phyloP scores from a whole-genome alignment of 2,797 vertebrate genomes.

The Anolis apletophallus region DNA sequence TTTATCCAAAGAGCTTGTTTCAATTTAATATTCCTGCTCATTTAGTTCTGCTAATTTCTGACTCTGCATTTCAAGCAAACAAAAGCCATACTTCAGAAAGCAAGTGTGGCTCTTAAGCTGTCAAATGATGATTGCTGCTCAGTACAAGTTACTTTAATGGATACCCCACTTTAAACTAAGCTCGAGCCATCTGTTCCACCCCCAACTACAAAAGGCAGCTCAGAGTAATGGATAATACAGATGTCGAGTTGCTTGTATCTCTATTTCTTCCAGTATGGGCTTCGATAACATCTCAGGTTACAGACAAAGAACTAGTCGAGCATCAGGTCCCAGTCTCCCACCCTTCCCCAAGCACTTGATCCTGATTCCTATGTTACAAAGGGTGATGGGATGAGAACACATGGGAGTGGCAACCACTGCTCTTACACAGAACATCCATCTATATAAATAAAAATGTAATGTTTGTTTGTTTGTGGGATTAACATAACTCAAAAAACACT shows the following conservation, averaged over 20 bases:
- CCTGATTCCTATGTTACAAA: slow-evolving; percentile 7
- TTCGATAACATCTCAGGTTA: slow-evolving; percentile 12
- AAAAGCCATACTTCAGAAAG: slow-evolving; percentile 51
- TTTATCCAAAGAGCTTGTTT: slow-evolving; percentile 48
- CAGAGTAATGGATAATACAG: slow-evolving; percentile 26
- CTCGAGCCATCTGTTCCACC: slow-evolving; percentile 70
- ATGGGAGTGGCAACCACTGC: neutral
- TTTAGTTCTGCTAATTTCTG: slow-evolving; percentile 27
- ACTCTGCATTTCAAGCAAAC: slow-evolving; percentile 46
- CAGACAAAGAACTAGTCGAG: neutral
- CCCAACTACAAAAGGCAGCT: slow-evolving; percentile 55
- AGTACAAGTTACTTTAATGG: slow-evolving; percentile 62
- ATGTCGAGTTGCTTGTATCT: slow-evolving; percentile 54
- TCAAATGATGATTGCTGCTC: neutral
- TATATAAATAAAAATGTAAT: too few species aligned
- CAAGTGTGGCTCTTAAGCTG: slow-evolving; percentile 16
- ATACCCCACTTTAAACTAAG: slow-evolving; percentile 69
- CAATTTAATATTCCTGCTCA: slow-evolving; percentile 52
- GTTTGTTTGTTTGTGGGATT: too few species aligned
- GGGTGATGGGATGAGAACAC: neutral
- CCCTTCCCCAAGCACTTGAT: neutral
- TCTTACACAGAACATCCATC: neutral
- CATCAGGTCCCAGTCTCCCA: neutral
- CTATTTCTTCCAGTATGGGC: slow-evolving; percentile 47
- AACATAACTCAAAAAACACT: too few species aligned